phyloP scores from a whole-genome alignment of 2,113 vertebrate species.

The Brachypodius melanocephalos region DNA sequence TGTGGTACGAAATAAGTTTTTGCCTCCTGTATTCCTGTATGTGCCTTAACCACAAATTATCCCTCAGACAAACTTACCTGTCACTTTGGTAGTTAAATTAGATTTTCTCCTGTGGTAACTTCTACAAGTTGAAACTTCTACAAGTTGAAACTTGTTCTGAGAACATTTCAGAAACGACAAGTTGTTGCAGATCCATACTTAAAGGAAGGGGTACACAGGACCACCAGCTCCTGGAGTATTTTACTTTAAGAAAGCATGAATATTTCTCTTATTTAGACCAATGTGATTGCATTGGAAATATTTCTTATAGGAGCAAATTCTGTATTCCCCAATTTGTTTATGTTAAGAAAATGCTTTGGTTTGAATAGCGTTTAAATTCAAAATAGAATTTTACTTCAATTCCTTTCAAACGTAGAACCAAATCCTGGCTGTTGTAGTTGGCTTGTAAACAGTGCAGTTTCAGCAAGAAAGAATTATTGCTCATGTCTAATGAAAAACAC shows the following conservation, averaged over 20 bases:
- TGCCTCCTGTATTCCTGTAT: not conserved
- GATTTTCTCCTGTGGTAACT: not conserved
- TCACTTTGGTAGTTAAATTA: not conserved
- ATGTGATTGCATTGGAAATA: not conserved
- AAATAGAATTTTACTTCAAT: not conserved
- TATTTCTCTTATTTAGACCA: not conserved
- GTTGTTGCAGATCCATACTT: not conserved
- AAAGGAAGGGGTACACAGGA: not conserved
- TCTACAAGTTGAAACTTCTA: slow-evolving; percentile 14
- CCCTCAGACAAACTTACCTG: slow-evolving; percentile 32
- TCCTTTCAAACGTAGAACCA: not conserved
- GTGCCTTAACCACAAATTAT: slow-evolving; percentile 21
- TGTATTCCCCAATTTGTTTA: not conserved
- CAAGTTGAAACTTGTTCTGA: slow-evolving; percentile 29
- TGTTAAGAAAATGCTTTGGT: not conserved
- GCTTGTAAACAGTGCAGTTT: not conserved
- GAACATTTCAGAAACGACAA: not conserved
- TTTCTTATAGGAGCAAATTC: not conserved
- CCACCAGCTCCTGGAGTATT: not conserved
- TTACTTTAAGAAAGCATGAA: not conserved
- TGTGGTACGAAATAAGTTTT: not conserved
- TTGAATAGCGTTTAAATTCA: not conserved
- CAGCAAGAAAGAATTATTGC: not conserved
- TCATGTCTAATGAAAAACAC: not conserved
- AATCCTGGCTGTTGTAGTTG: not conserved